A percentile compares a stretch with the other conserved stretches of the same genome.
phyloP scores from a whole-genome alignment of 2,888 invertebrate genomes.

The Dendrolimus pini region DNA sequence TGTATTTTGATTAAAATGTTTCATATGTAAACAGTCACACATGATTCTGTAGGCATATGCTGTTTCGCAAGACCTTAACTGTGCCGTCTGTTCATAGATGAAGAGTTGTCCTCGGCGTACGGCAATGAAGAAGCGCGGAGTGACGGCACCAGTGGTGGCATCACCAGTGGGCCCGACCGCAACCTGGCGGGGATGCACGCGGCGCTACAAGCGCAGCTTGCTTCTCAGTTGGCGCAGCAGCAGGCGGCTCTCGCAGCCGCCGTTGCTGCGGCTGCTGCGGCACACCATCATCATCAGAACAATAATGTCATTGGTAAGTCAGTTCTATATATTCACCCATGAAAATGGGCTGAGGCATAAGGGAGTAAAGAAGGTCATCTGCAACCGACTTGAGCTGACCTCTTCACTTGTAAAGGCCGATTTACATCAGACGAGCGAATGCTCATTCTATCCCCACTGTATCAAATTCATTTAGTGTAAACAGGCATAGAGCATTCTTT shows the following conservation, averaged over 20 bases:
- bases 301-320: slow-evolving; percentile 76
- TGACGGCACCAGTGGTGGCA: slow-evolving; percentile 45
- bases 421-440: too few species aligned
- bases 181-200: slow-evolving; percentile 53
- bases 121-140: slow-evolving; percentile 70
- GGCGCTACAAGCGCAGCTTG: slow-evolving; percentile 78
- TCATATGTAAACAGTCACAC: too few species aligned
- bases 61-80: too few species aligned
- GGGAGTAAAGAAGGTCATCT: too few species aligned
- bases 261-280: slow-evolving; percentile 76
- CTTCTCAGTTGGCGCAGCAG: slow-evolving; percentile 78
- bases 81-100: slow-evolving; percentile 42
- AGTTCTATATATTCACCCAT: slow-evolving; percentile 3
- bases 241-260: slow-evolving; percentile 74
- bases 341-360: slow-evolving; percentile 6
- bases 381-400: too few species aligned
- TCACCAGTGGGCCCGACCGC: slow-evolving; percentile 32
- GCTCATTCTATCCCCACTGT: too few species aligned
- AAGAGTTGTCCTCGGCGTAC: slow-evolving; percentile 60
- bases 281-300: slow-evolving; percentile 78
- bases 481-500: too few species aligned
- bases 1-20: too few species aligned
- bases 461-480: too few species aligned
- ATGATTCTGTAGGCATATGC: too few species aligned
- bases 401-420: too few species aligned